Base-by-base conservation (phyloP, 2,113 vertebrate species). In the Patagioenas fasciata region DNA sequence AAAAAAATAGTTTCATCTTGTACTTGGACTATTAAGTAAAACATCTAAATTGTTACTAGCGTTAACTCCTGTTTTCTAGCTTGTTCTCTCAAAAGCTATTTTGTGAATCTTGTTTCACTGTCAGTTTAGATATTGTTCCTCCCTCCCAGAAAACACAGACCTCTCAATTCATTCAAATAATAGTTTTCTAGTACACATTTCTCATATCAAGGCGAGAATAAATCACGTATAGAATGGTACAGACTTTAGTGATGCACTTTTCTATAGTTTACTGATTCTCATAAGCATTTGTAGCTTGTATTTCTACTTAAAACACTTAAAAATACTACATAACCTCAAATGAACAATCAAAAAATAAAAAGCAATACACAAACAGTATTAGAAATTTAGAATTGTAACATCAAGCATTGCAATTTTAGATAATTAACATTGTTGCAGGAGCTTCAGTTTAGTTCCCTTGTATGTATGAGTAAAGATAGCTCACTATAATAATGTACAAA, bases 111-210 rank as follows among this genome's bases (percentile, higher is more conserved):
- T 93, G 60, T 70, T 89, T 93, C 64, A 40, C 14, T 85, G 85
- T 90, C 85, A 57, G 28, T 88, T 80, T 83, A 74, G 51, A 53
- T 82, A 70, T 26, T 83, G 24, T 67, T 91, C 64, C n/a, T 91
- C 42, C 47, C 51, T 88, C 56, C 60, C 29, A 90, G 88, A 84
- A 94, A 94, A 78, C 50, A 82, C 16, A 88, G 34, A 92, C 14
- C 32, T 90, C 60, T 80, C 34, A 51, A 32, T 90, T 88, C 5
- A 36, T 88, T 91, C 48, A 62, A 67, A 66, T 29, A 80, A 67
- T 71, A 71, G 50, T 80, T 94, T 80, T n/a, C 58, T 11, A 58
- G 24, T 67, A 29, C 20, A 26, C 20, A 20, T 85, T 89, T 94
- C 67, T 93, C 32, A 47, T 71, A 48, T 58, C 51, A 84, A 54